Base-by-base conservation (phyloP, 2,888 invertebrate species). In the Seladonia tumulorum region DNA sequence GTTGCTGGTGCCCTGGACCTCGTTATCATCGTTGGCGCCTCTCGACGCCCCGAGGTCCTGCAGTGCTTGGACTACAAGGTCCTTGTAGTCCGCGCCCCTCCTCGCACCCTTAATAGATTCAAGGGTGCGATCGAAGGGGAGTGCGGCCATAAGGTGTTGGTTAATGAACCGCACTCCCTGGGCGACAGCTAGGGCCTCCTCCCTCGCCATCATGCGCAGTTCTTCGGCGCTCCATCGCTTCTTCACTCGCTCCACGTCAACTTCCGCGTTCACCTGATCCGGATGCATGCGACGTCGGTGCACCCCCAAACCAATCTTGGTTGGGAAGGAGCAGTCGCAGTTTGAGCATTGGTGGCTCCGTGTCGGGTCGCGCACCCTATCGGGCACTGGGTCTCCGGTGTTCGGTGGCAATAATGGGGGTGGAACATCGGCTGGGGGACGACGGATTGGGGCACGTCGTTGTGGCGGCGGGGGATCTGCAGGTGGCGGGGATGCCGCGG, bases 41-140 rank as follows among this genome's bases (percentile, higher is more conserved):
- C 42, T 42, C 42, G 39, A 0, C n/a, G 39, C 0, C 22, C 10
- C 3, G 70, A 12, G 42, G 10, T n/a, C 70, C 12, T 0, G 3
- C 2, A n/a, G 22, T 12, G 22, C 22, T 63, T 42, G 71, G 5
- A 22, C 60, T 14, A 78, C 71, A 3, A 72, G 29, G 29, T 29
- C 1, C 60, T 10, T 25, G 39, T 78, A 71, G 0, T 10, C 53
- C 22, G 12, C 25, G 7, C 45, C 16, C 0, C 42, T 53, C 1
- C 78, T 25, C 10, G 42, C 71, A 8, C 78, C 78, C 60, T 78
- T 78, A 25, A 78, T 78, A 5, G 57, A 57, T 1, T 57, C 78
- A 25, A 71, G 57, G 60, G 71, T 68, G 8, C 78, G n/a, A 1
- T 39, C 25, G 0, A 18, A n/a, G 8, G 70, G n/a, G 4, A 42